phyloP scores from a whole-genome alignment of 1,140 invertebrate species.

The Drosophila varians region DNA sequence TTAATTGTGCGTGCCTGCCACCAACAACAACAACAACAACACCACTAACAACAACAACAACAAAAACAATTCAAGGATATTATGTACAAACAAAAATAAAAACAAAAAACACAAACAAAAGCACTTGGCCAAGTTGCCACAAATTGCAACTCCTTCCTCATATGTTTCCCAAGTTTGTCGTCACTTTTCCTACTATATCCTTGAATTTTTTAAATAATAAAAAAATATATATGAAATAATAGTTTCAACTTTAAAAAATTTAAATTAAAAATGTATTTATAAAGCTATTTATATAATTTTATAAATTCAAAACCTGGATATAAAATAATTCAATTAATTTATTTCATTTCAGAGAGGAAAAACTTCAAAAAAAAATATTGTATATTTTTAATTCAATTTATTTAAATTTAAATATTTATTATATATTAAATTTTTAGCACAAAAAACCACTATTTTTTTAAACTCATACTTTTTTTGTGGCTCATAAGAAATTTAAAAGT shows the following conservation, averaged over 20 bases:
- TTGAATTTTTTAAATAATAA: too few relatives aligned
- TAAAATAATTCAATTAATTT: too few relatives aligned
- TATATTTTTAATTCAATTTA: neutral
- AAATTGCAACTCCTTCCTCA: slow-evolving; percentile 37
- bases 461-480: neutral
- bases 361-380: too few relatives aligned
- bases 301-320: too few relatives aligned
- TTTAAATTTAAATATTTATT: neutral
- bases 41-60: neutral
- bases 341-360: too few relatives aligned
- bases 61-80: too few relatives aligned
- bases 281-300: too few relatives aligned
- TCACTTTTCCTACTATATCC: too few relatives aligned
- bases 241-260: too few relatives aligned
- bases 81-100: neutral
- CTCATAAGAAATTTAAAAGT: slow-evolving; percentile 76
- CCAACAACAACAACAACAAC: slow-evolving; percentile 22
- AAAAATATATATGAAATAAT: too few relatives aligned
- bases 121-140: slow-evolving; percentile 28
- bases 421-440: too few relatives aligned
- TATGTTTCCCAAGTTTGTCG: slow-evolving; percentile 14
- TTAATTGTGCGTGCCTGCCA: slow-evolving; percentile 73
- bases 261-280: too few relatives aligned
- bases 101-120: slow-evolving; percentile 2
- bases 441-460: neutral